phyloP scores from a whole-genome alignment of 1,140 invertebrate genomes.

The Oedothorax gibbosus region DNA sequence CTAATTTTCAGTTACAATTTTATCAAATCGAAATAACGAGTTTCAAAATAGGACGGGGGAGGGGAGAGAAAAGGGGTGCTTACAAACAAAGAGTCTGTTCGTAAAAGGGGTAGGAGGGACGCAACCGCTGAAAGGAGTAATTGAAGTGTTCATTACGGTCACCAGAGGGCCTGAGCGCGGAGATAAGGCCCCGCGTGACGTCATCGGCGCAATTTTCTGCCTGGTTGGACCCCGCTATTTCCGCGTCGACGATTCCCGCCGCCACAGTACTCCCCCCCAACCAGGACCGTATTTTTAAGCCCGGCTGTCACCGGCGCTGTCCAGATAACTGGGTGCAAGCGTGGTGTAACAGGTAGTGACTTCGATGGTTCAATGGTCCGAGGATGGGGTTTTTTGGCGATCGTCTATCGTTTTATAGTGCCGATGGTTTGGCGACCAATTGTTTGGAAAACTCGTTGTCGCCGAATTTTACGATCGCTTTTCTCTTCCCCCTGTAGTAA shows the following conservation, averaged over 20 bases:
- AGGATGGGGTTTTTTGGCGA: constrained; percentile 1
- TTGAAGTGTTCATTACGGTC: constrained; percentile 60
- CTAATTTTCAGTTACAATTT: too few species aligned
- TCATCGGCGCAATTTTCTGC: constrained; percentile 58
- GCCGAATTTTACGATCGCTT: constrained; percentile 48
- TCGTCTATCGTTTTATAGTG: constrained; percentile 29
- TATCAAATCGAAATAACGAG: neutral
- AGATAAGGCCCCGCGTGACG: constrained; percentile 59
- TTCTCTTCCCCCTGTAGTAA: neutral
- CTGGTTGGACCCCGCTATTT: constrained; percentile 44
- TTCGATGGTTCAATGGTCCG: too few species aligned
- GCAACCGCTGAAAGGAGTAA: constrained; percentile 58
- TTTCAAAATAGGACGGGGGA: constrained; percentile 31
- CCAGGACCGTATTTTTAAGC: constrained; percentile 52
- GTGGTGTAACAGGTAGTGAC: constrained; percentile 45
- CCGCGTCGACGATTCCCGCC: constrained; percentile 14
- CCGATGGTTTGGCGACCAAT: constrained; percentile 37
- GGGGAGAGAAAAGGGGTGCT: neutral
- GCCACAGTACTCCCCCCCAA: neutral
- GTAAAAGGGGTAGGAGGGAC: neutral
- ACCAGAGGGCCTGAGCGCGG: constrained; percentile 57
- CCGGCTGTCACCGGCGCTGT: constrained; percentile 46
- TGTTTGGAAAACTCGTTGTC: constrained; percentile 41
- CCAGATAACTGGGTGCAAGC: constrained; percentile 48
- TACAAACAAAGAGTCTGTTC: constrained; percentile 40